Evolutionary conservation across 2,888 invertebrate species (phyloP).

Genomic region (Drosophila meridionalis): DNA sequence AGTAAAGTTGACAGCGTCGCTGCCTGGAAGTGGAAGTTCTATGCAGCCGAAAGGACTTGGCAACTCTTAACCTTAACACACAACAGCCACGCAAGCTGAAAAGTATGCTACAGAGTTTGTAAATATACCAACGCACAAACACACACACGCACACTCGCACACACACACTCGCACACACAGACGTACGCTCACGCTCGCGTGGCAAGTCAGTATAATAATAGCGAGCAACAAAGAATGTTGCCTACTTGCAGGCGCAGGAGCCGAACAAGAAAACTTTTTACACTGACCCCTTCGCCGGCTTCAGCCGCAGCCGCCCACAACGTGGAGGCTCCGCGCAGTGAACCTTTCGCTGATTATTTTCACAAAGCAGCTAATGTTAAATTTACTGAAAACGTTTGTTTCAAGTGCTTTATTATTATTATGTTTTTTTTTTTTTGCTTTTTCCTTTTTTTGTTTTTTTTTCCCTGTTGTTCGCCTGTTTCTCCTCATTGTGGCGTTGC

Average conservation of each 20-base stretch:
- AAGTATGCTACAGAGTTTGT: conserved; percentile 71
- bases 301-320: not conserved
- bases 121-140: conserved; percentile 57
- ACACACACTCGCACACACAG: conserved; percentile 7
- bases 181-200: conserved; percentile 35
- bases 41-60: conserved; percentile 56
- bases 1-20: conserved; percentile 67
- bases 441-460: not conserved
- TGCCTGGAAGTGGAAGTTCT: conserved; percentile 47
- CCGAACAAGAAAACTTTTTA: conserved; percentile 63
- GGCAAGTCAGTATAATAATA: conserved; percentile 59
- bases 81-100: conserved; percentile 78
- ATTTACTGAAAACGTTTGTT: conserved; percentile 81
- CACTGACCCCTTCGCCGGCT: conserved; percentile 15
- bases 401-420: conserved; percentile 81
- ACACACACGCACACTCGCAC: conserved; percentile 17
- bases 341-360: conserved; percentile 70
- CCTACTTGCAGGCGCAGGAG: conserved; percentile 70
- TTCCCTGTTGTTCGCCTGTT: not conserved
- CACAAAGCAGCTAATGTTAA: conserved; percentile 79
- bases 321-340: conserved; percentile 17
- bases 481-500: conserved; percentile 53
- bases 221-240: conserved; percentile 73
- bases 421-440: conserved; percentile 10
- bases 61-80: conserved; percentile 75